Base-by-base conservation (phyloP, 2,113 vertebrate genomes). In the Oenanthe oenanthe region DNA sequence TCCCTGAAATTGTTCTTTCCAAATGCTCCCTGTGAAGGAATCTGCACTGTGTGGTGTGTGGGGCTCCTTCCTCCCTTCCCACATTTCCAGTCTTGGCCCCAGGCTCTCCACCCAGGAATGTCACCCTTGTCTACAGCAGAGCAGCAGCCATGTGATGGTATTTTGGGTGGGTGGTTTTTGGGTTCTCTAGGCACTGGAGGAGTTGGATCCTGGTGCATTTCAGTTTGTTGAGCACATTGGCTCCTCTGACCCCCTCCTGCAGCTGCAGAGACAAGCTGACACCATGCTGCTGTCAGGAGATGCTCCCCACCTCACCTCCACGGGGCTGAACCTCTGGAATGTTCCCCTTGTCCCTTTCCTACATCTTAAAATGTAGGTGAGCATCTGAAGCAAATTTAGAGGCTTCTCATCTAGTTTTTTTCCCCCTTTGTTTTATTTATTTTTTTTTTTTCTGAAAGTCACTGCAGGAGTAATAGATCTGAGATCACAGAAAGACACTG, bases 1-100 rank as follows among this genome's bases (percentile, higher is more conserved):
- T 36, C 70, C 10, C 56, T 74, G 36, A 73, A 70, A 21, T 3
- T 19, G 6, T 17, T 43, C 14, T 40, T 78, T 47, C 13, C 25
- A n/a, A 7, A 5, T 40, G 9, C 18, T 92, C 24, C 10, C 14
- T 54, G 7, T 28, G 18, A 53, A 73, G 24, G 3, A 22, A 19
- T n/a, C 17, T 24, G 36, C 12, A 13, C 12, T 36, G 6, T 4
- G 1, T 19, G 25, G 3, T 18, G 1, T 19, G 10, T 2, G 5
- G 9, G 45, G 31, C 7, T 75, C 57, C 43, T 79, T 76, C 20
- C 9, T 76, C 10, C 11, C 38, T 38, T 12, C 34, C 45, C 26
- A 16, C 19, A 8, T 60, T 51, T 58, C n/a, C 24, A 63, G 32
- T 26, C 31, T 70, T 2, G 2, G 17, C 5, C 5, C 5, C 21